Evolutionary conservation across 2,113 vertebrate species (phyloP), one percentile per base, ranked within the genome.

Genomic region (Alectura lathami): DNA sequence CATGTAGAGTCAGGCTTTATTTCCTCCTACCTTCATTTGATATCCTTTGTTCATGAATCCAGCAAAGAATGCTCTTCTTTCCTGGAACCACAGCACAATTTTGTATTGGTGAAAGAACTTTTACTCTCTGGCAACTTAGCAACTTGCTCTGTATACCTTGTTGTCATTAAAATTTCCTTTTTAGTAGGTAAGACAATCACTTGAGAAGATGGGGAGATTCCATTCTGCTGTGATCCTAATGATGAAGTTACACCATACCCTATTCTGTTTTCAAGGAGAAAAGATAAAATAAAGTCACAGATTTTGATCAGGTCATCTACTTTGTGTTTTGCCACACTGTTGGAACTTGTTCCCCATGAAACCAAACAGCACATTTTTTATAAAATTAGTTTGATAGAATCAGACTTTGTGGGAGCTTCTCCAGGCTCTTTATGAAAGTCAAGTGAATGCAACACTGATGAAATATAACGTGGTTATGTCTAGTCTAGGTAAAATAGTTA

Each of bases 1-100:
- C 36, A 67, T 72, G 38, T 56, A 38, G 36, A 86, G 26, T 59
- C 32, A 43, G 60, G 40, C 56, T 86, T 83, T 94, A 81, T 95
- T 96, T 96, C 86, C 80, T 94, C n/a, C 51, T 96, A 27, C 60
- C 29, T 86, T 91, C 64, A 59, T 81, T 83, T 88, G 76, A 77
- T 91, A 94, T 27, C 27, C 47, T 74, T 86, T 95, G 51, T 83
- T 93, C 76, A 43, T 75, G 60, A 92, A 51, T 16, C 1, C 23
- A 83, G 23, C 68, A 78, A 66, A 76, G 80, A 86, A 56, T 68
- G 23, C 27, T 88, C 0, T 0, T 83, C 73, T 78, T 69, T 92
- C 43, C 59, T 90, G 68, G 45, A 88, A 74, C 50, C 60, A 47
- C 13, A 64, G 43, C n/a, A 8, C 8, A 47, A 8, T 77, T 47